Base-by-base conservation (phyloP, 2,888 invertebrate genomes). In the Phania funesta region DNA sequence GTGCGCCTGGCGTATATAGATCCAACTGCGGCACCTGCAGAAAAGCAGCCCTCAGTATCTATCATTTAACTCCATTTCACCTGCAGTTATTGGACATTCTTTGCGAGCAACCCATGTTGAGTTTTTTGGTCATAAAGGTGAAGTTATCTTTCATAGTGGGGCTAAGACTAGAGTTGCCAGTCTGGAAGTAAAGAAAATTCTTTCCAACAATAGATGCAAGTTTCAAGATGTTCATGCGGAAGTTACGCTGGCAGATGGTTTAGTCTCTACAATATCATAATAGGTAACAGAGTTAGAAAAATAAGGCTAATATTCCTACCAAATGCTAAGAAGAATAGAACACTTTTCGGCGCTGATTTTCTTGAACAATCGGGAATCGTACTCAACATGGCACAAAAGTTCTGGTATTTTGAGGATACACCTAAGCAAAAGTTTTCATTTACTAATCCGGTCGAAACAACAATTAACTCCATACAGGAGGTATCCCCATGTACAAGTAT, bases 11-110 rank as follows among this genome's bases (percentile, higher is more conserved):
- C 0, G 41, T 73, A 1, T 62, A 60, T 13, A 50, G 62, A 9
- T 35, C 65, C 13, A 81, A 74, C 24, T 77, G 77, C n/a, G 2
- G 16, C 11, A 48, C 64, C 1, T 78, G 77, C 13, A 58, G n/a
- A 8, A 56, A 16, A n/a, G n/a, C 11, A 74, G 67, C 24, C 79
- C 60, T 11, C 60, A 81, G 8, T 29, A 65, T 50, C 13, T 83
- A 0, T 0, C 44, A 1, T 74, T 80, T 9, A 80, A 80, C 24
- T 26, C 60, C 1, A 20, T 82, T 0, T 20, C 16, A 11, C 44
- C 75, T 0, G 60, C 67, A 2, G 1, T 60, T 11, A 73, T 83
- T 52, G 80, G 82, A n/a, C 71, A 64, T 9, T 22, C 73, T 2
- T 62, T 80, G 18, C 82, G 80, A 3, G 75, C 82, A 26, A 11